phyloP scores from a whole-genome alignment of 2,888 invertebrate genomes.

The Cataglyphis altisquamis region DNA sequence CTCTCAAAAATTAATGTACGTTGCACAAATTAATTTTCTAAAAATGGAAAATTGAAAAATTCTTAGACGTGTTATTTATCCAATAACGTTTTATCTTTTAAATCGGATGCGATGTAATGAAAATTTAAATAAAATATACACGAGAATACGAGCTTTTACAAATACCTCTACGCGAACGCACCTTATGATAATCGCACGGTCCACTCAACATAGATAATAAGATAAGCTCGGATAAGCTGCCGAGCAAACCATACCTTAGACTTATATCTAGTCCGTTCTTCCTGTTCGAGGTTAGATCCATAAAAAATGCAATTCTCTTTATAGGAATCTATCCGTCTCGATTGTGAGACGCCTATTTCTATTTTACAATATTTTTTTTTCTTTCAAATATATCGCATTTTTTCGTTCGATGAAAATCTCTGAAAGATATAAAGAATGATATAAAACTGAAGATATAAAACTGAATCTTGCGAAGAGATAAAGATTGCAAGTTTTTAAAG shows the following conservation, averaged over 20 bases:
- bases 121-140: slow-evolving; percentile 56
- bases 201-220: slow-evolving; percentile 73
- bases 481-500: background rate
- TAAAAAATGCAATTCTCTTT: slow-evolving; percentile 53
- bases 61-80: background rate
- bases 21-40: slow-evolving; percentile 40
- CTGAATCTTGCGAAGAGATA: background rate
- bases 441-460: no score
- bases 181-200: slow-evolving; percentile 64
- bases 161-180: slow-evolving; percentile 42
- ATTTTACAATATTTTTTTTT: background rate
- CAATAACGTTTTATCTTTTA: background rate
- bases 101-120: slow-evolving; percentile 27
- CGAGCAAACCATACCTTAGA: slow-evolving; percentile 44
- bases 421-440: background rate
- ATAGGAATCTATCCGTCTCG: slow-evolving; percentile 29
- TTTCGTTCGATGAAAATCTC: background rate
- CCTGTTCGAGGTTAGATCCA: slow-evolving; percentile 55
- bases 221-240: slow-evolving; percentile 66
- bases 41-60: background rate
- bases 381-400: background rate
- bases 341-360: background rate
- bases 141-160: slow-evolving; percentile 36
- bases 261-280: slow-evolving; percentile 59
- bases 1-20: slow-evolving; percentile 26